Base-by-base conservation (phyloP, 2,888 invertebrate genomes). In the Volucella zonaria region DNA sequence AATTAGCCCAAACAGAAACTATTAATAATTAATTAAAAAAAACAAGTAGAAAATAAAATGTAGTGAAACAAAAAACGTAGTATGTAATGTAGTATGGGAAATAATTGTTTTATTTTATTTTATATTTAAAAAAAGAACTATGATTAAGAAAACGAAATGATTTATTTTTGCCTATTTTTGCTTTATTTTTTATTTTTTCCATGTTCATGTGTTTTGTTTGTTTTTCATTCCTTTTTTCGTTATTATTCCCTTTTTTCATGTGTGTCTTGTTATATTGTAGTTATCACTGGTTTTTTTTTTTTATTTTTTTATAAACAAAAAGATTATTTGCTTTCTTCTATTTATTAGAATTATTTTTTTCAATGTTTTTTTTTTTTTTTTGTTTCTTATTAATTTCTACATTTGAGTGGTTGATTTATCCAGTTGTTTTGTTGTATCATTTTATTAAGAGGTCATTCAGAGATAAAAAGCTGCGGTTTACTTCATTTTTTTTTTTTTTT, bases 1-100 rank as follows among this genome's bases (percentile, higher is more conserved):
- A 87, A 88, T 88, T 88, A 88, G 89, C 89, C 87, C 89, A 89
- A 89, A 89, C 89, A 89, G 89, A 88, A 52, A 87, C 88, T 70
- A 52, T 67, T 82, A 79, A 82, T 68, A 76, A 86, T 82, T 67
- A 43, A 56, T 67, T 66, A 66, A 61, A 52, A 76, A 70, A 58
- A 66, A 71, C 70, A 59, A 52, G 40, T 31, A 31, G 31, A 77
- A 56, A 61, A 54, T 59, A 78, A 76, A 66, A 68, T 77, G 82
- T 74, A 58, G 45, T 78, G 78, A 74, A 64, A 64, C 58, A 82
- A 64, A 78, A 61, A 52, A 52, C 49, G 58, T 68, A 45, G 52
- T 51, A 75, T 38, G 49, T 52, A 74, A 31, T 59, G 68, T 70
- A 64, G 15, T 43, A 64, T 68, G 70, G 73, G 68, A 78, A 64